Evolutionary conservation across 37 sponge, comb jelly and placozoan genomes (phyloP).

Genomic region (Sycon ciliatum): DNA sequence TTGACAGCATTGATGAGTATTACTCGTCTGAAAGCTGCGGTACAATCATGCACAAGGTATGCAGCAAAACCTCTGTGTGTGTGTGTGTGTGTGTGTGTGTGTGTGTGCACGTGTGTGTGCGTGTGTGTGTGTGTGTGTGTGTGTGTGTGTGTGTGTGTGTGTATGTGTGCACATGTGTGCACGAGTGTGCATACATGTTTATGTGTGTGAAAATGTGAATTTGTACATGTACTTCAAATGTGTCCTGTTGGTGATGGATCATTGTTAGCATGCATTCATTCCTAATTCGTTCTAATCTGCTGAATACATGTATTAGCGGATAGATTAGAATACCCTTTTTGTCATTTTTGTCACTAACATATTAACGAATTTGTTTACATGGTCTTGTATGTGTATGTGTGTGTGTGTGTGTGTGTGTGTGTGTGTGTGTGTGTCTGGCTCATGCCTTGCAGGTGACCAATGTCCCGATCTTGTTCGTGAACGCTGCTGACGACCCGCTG

Average conservation of each 20-base stretch:
- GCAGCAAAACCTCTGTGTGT: background rate
- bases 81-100: conserved; percentile 43
- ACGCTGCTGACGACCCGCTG: conserved; percentile 71
- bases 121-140: conserved; percentile 20
- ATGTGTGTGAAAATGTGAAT: background rate
- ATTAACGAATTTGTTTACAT: too few species aligned
- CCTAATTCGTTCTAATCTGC: too few species aligned
- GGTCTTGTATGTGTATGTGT: background rate
- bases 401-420: conserved; percentile 6
- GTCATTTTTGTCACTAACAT: too few species aligned
- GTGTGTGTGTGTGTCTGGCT: conserved; percentile 19
- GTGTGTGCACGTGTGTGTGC: conserved; percentile 30
- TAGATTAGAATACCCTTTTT: too few species aligned
- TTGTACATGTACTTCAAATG: too few species aligned
- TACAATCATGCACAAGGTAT: conserved; percentile 9
- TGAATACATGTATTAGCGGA: too few species aligned
- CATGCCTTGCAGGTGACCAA: conserved; percentile 28
- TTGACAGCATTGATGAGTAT: background rate
- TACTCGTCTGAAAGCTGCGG: background rate
- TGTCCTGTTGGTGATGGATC: conserved; percentile 26
- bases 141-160: background rate
- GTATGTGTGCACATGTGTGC: background rate
- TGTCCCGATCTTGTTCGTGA: conserved; percentile 65
- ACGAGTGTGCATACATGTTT: background rate
- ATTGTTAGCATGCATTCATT: too few species aligned